Conservation (phyloP, 2,797 vertebrate species). For the Eulemur albifrons region DNA sequence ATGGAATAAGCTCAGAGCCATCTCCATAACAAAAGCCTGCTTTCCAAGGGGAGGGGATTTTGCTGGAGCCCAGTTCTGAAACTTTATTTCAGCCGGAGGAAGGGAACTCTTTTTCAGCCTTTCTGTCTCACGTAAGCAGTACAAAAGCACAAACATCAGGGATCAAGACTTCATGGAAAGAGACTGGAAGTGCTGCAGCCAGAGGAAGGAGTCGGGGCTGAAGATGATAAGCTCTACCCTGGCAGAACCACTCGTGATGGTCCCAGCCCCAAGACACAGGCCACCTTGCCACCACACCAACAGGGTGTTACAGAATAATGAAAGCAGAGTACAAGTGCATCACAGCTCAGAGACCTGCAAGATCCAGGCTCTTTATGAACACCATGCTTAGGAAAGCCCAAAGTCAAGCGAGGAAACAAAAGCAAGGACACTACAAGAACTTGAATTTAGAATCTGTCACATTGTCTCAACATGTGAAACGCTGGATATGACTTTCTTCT, state of each 20-base stretch:
- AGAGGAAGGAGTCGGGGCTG: neutral
- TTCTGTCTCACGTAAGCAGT: neutral
- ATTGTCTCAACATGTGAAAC: neutral
- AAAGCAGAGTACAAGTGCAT: neutral
- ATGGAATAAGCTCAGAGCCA: neutral
- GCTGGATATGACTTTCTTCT: neutral
- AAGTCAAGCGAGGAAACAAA: neutral
- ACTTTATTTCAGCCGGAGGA: neutral
- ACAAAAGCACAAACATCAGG: neutral
- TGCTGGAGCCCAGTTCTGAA: neutral
- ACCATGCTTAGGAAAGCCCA: neutral
- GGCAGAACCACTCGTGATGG: neutral
- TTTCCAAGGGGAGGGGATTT: neutral
- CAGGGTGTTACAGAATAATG: neutral
- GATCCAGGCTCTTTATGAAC: neutral
- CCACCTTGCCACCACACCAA: neutral
- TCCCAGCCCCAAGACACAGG: neutral
- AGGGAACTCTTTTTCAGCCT: neutral
- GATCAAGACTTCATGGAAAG: neutral
- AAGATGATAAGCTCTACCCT: too few species aligned
- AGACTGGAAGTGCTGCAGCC: rapidly evolving
- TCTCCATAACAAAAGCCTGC: neutral
- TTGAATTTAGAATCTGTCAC: neutral
- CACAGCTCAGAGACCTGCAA: neutral
- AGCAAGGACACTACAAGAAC: neutral